These are phyloP conservation scores for Seira sanloemensis DNA, from an alignment of 2,888 invertebrate species.

Conservation along the genomic window DNA sequence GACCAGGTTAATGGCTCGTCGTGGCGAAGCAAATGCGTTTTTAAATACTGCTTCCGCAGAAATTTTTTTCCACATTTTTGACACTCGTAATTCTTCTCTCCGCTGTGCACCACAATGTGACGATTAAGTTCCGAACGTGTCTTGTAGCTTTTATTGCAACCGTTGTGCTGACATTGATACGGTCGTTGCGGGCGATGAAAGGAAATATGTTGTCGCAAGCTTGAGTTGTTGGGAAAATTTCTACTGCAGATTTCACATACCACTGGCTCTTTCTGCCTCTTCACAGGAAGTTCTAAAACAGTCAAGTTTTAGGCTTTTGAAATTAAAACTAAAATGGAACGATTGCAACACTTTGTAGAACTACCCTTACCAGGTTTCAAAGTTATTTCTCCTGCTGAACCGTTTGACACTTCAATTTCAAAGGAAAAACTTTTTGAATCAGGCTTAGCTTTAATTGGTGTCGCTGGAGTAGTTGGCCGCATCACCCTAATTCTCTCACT, in stretches of 20 bases:
- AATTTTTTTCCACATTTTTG: conserved; percentile 48
- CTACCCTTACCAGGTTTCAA: too few species aligned
- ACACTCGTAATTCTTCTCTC: conserved; percentile 48
- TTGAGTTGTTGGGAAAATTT: conserved; percentile 49
- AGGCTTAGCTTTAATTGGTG: too few species aligned
- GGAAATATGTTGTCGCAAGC: conserved; percentile 48
- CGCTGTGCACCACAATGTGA: conserved; percentile 49
- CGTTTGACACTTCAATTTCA: too few species aligned
- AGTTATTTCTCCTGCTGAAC: too few species aligned
- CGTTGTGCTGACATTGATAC: conserved; percentile 41
- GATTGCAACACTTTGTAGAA: too few species aligned
- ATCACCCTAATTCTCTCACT: too few species aligned
- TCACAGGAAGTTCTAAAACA: too few species aligned
- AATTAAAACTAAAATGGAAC: too few species aligned
- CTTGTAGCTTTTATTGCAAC: conserved; percentile 52
- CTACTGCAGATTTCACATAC: conserved; percentile 49
- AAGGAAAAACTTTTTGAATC: too few species aligned
- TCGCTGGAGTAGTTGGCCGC: too few species aligned
- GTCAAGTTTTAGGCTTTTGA: too few species aligned
- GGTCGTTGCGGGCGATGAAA: conserved; percentile 52
- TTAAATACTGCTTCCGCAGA: conserved; percentile 52
- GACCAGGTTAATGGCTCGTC: conserved; percentile 46
- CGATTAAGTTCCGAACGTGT: conserved; percentile 49
- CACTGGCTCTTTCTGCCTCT: conserved; percentile 47
- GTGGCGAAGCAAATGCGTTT: conserved; percentile 53